phyloP scores from a whole-genome alignment of 2,888 invertebrate genomes.

The Cheilosia variabilis region DNA sequence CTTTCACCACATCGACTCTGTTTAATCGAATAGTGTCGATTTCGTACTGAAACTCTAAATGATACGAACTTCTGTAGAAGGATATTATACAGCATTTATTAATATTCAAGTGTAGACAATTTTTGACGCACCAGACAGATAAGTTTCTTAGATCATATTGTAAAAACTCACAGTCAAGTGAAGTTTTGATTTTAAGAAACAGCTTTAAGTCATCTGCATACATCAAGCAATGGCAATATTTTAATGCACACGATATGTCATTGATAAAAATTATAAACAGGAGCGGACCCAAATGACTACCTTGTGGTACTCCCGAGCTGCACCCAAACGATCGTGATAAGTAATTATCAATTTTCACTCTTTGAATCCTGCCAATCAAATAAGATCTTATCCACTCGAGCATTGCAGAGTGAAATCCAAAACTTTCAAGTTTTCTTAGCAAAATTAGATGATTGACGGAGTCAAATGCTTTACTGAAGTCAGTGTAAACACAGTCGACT shows the following conservation, averaged over 20 bases:
- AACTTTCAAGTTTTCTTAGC: too few relatives aligned
- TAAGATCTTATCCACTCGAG: too few relatives aligned
- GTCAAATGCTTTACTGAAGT: neutral
- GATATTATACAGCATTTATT: neutral
- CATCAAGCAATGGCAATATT: neutral
- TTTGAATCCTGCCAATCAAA: too few relatives aligned
- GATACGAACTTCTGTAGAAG: too few relatives aligned
- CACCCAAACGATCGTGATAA: neutral
- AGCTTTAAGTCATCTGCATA: neutral
- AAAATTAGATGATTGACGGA: neutral
- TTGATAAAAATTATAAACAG: neutral
- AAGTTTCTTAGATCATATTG: neutral
- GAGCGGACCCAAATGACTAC: constrained; percentile 19
- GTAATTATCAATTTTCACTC: neutral
- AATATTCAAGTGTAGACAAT: neutral
- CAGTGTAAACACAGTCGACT: neutral
- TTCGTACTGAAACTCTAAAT: neutral
- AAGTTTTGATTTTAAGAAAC: neutral
- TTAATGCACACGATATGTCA: neutral
- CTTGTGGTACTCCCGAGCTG: constrained; percentile 53
- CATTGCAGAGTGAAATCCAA: too few relatives aligned
- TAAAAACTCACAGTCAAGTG: neutral
- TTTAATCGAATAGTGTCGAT: neutral
- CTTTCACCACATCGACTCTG: neutral
- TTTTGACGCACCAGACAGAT: neutral